phyloP scores from a whole-genome alignment of 1,140 invertebrate genomes.

The Zaprionus taronus region DNA sequence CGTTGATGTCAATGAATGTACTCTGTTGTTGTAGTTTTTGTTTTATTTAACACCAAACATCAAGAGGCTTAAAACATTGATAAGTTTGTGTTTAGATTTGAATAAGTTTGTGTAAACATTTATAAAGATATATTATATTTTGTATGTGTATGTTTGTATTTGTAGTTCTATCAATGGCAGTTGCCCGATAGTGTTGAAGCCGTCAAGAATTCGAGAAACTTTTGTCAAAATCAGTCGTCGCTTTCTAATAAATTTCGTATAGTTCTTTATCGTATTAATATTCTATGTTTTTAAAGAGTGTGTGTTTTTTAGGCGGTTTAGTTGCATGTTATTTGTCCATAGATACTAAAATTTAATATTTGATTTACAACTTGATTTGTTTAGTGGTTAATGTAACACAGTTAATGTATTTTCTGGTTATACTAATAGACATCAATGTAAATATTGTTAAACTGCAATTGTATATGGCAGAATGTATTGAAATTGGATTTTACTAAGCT shows the following conservation, averaged over 20 bases:
- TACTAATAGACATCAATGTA: conserved; percentile 34
- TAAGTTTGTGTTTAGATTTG: conserved; percentile 34
- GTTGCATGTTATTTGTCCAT: conserved; percentile 13
- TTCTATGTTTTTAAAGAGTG: background rate
- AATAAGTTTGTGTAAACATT: conserved; percentile 44
- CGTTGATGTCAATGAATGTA: conserved; percentile 36
- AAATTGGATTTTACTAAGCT: background rate
- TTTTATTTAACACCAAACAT: conserved; percentile 53
- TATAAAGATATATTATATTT: conserved; percentile 45
- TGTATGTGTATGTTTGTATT: conserved; percentile 15
- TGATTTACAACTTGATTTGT: background rate
- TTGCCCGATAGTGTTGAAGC: conserved; percentile 8
- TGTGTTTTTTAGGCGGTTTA: conserved; percentile 1
- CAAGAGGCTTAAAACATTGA: conserved; percentile 53
- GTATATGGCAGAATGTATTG: conserved; percentile 2
- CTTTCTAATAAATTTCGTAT: background rate
- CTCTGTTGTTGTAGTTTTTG: conserved; percentile 14
- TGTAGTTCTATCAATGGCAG: background rate
- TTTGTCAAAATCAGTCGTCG: conserved; percentile 15
- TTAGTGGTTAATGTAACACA: conserved; percentile 5
- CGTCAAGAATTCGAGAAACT: conserved; percentile 7
- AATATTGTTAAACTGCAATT: conserved; percentile 20
- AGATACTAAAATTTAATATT: conserved; percentile 10
- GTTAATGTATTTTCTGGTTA: conserved; percentile 11
- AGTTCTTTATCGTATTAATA: background rate